phyloP scores from a whole-genome alignment of 2,113 vertebrate genomes.

The Sphaerodactylus townsendi region DNA sequence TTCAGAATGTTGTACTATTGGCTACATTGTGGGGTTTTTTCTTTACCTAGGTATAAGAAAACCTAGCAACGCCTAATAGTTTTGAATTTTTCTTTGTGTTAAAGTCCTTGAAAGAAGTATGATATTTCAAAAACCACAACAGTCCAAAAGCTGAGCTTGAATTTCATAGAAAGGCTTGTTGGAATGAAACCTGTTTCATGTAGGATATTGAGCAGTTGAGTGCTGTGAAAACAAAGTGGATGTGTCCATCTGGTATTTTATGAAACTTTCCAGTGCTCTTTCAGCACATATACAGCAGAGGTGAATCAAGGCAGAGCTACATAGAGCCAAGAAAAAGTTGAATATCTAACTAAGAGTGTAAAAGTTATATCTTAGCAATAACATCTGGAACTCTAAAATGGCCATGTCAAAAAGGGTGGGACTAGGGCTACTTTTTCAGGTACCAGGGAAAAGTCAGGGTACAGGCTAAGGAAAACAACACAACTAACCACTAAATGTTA shows the following conservation, averaged over 20 bases:
- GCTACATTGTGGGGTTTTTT: slow-evolving; percentile 28
- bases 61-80: background rate
- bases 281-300: background rate
- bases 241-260: slow-evolving; percentile 1
- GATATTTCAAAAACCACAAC: background rate
- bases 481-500: background rate
- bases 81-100: slow-evolving; percentile 16
- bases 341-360: slow-evolving; percentile 15
- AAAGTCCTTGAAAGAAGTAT: slow-evolving; percentile 30
- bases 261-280: background rate
- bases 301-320: slow-evolving; percentile 4
- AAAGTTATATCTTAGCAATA: background rate
- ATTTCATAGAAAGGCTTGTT: slow-evolving; percentile 11
- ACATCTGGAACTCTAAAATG: background rate
- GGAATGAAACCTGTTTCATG: background rate
- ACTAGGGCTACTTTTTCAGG: background rate
- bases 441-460: background rate
- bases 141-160: background rate
- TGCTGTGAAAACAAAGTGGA: background rate
- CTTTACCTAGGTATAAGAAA: slow-evolving; percentile 21
- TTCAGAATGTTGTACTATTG: slow-evolving; percentile 13
- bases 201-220: background rate
- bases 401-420: background rate
- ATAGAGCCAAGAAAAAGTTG: slow-evolving; percentile 17
- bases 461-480: background rate